Conservation (phyloP, 2,113 vertebrate genomes). For the Pelodiscus sinensis region DNA sequence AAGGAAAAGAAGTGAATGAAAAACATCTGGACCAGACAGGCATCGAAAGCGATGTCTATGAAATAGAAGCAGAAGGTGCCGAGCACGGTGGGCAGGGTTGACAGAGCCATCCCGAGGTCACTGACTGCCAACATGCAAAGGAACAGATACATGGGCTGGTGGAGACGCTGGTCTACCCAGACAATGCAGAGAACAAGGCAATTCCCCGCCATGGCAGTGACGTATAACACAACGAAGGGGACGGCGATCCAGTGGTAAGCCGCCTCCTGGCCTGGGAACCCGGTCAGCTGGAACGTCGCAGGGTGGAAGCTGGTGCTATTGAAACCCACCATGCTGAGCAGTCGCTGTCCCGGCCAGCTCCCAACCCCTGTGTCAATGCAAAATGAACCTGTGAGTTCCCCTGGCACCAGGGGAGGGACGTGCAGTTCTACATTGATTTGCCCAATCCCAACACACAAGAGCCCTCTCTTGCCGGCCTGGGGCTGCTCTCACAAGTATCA, state of each 20-base stretch:
- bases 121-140: conserved; percentile 54
- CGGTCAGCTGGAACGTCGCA: conserved; percentile 39
- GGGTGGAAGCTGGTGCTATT: conserved; percentile 7
- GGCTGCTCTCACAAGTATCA: not conserved
- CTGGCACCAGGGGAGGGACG: too few relatives aligned
- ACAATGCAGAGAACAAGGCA: conserved; percentile 30
- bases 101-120: conserved; percentile 25
- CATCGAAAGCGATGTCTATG: not conserved
- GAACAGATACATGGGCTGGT: conserved; percentile 61
- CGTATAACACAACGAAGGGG: conserved; percentile 14
- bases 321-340: not conserved
- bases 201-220: conserved; percentile 3
- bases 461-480: too few relatives aligned
- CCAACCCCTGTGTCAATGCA: not conserved
- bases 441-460: too few relatives aligned
- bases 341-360: not conserved
- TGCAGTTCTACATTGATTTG: too few relatives aligned
- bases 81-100: conserved; percentile 50
- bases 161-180: conserved; percentile 5
- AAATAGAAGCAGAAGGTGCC: conserved; percentile 48
- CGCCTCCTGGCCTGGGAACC: conserved; percentile 53
- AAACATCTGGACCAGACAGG: conserved; percentile 52
- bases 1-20: conserved; percentile 48
- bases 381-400: not conserved
- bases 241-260: conserved; percentile 42